Evolutionary conservation across 2,888 invertebrate species (phyloP), one percentile per base, ranked within the genome.

Genomic region (Enchytraeus crypticus): DNA sequence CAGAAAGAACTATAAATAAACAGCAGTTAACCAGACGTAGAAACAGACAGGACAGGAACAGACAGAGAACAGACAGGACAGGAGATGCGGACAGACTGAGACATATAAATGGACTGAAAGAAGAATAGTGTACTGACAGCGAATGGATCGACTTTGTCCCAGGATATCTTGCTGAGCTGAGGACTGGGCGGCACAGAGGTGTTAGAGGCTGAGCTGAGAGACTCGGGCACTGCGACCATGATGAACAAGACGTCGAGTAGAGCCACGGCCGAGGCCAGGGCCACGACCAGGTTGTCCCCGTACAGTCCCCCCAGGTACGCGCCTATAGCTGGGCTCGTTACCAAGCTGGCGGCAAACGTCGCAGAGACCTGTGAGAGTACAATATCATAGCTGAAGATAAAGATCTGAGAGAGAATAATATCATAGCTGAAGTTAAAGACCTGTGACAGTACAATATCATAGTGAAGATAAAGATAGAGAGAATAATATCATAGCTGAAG

Each of bases 281-380:
- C 92, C 53, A 98, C 93, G 46, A 96, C 93, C 57, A 92, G 83
- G 67, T 85, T 85, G 71, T 85, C 84, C 66, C 89, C 88, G 77
- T 92, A 92, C 63, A 86, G 83, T 75, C 88, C 71, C 38, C 79
- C 81, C 55, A 84, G 73, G 70, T 82, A 84, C 4, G 84, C 83
- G n/a, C 98, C 98, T 59, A 98, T 83, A 2, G 97, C 96, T 14
- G 98, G 98, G 64, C 93, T 95, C 70, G 97, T 96, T 53, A 98
- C 96, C 86, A 98, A 87, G 78, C 95, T 96, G 66, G 97, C 98
- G 21, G 97, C 97, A 83, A 98, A 98, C 60, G 97, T 98, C 32
- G 97, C 98, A 29, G 93, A 93, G n/a, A 88, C 87, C 77, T 83
- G 69, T 5, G 62, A 57, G 30, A n/a, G 47, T 8, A 59, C 49